These are phyloP conservation scores for Scalopus aquaticus DNA, from an alignment of 2,113 vertebrate genomes.

Conservation along the genomic window DNA sequence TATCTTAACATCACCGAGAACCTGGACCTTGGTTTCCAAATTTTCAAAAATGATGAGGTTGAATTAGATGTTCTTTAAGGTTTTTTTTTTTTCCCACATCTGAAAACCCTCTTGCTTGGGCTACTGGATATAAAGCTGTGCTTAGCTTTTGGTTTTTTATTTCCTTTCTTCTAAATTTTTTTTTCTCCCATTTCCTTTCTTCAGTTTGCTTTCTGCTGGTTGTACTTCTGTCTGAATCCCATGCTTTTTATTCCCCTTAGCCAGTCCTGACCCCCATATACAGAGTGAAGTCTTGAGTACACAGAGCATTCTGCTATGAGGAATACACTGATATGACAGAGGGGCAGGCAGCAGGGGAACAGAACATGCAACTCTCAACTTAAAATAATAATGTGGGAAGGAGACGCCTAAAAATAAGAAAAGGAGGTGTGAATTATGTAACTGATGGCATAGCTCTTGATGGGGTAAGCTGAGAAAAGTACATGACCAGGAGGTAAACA, in stretches of 20 bases:
- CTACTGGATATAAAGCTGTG: not conserved
- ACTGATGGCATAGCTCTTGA: slow-evolving; percentile 69
- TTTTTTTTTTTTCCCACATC: not conserved
- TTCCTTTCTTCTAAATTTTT: not conserved
- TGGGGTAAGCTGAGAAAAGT: slow-evolving; percentile 52
- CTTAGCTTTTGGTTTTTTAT: not conserved
- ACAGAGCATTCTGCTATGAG: slow-evolving; percentile 3
- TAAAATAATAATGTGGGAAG: slow-evolving; percentile 73
- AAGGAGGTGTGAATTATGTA: slow-evolving; percentile 79
- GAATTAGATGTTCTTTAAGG: not conserved
- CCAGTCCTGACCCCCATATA: not conserved
- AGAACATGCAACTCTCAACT: slow-evolving; percentile 34
- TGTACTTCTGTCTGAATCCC: not conserved
- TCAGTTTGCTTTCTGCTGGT: not conserved
- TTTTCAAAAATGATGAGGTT: not conserved
- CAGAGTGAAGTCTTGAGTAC: not conserved
- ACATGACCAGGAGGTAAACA: slow-evolving; percentile 42
- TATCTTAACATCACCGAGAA: no score
- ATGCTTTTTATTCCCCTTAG: not conserved
- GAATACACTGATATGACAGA: not conserved
- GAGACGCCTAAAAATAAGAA: slow-evolving; percentile 73
- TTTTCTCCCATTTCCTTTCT: not conserved
- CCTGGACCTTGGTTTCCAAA: not conserved
- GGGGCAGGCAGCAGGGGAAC: slow-evolving; percentile 8
- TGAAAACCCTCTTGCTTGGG: not conserved